Evolutionary conservation across 2,888 invertebrate species (phyloP), one percentile per base, ranked within the genome.

Genomic region (Eustalomyia histrio): DNA sequence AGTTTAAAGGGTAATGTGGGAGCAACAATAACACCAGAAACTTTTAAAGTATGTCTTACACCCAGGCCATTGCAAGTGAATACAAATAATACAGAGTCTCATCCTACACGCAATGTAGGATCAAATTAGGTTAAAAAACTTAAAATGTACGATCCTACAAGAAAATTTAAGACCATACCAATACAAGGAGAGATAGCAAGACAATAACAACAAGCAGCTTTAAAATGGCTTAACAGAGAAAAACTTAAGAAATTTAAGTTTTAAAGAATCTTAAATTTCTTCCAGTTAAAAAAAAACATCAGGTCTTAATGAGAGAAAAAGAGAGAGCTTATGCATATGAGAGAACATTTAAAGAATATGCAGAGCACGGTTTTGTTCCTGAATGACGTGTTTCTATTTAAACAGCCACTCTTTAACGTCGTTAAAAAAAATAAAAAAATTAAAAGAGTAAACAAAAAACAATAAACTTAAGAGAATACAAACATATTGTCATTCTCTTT

Each of bases 1-100:
- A 95, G 95, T 76, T 91, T 97, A 69, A 94, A 95, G 85, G 97
- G 97, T 43, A 95, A 94, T 80, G 94, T 95, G 29, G 97, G 96
- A 6, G 94, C 95, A 65, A 97, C 97, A n/a, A 94, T 97, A 64
- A 94, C 95, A 17, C 97, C 97, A 0, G 93, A 95, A 86, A 92
- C 94, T 1, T 97, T 95, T 92, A 93, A 94, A 88, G 95, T 97
- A 16, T 93, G 93, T 86, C 92, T 95, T 76, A 91, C 92, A 81
- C 92, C 93, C 6, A 92, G 95, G 52, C 92, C 92, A 2, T 88
- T 92, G 87, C 89, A 89, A 47, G 88, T 90, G 75, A 85, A 86
- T 87, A 86, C 84, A 18, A 86, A 86, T 0, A 84, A 86, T 60
- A 81, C 82, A 12, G 89, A 89, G 90, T 87, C 89, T 78, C 85